Evolutionary conservation across 2,113 vertebrate species (phyloP), one percentile per base, ranked within the genome.

Genomic region (Bambusicola thoracicus): DNA sequence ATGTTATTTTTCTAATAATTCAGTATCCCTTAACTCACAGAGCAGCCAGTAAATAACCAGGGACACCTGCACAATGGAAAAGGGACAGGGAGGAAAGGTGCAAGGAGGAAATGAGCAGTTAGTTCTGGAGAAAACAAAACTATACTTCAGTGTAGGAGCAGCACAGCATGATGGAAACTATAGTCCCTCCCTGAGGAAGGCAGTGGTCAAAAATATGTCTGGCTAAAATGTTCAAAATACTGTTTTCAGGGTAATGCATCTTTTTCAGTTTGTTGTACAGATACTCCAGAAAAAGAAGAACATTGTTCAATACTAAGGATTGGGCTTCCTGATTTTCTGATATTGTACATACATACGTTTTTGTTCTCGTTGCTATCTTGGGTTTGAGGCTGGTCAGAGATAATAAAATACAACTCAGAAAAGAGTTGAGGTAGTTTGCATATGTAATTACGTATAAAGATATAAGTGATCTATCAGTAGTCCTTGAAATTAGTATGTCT

Each of bases 321-420:
- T 17, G 38, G 7, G 18, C 29, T 83, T 92, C 49, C 55, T 85
- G 12, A 12, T 85, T 78, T 91, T 61, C 27, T 77, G 6, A 34
- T 43, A 27, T 69, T 68, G 43, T 0, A 0, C 6, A 5, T 51
- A 32, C 48, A 12, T 76, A 27, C 0, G 0, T 85, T 90, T 76
- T 49, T 8, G 30, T 83, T 91, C 8, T 68, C 2, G 22, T 41
- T 69, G 20, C 17, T 65, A 51, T 27, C 13, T 84, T 10, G n/a
- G 13, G 22, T 67, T 88, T 80, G 59, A 48, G 41, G 15, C n/a
- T 81, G 40, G 16, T 87, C n/a, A 43, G 3, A 65, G 46, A 62
- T 81, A 63, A 67, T 66, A 24, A 29, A 62, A 44, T 67, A 46
- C 24, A 81, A 49, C 8, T 86, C 18, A 32, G 27, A 53, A 56